Base-by-base conservation (phyloP, 2,888 invertebrate species). In the Macaria notata region DNA sequence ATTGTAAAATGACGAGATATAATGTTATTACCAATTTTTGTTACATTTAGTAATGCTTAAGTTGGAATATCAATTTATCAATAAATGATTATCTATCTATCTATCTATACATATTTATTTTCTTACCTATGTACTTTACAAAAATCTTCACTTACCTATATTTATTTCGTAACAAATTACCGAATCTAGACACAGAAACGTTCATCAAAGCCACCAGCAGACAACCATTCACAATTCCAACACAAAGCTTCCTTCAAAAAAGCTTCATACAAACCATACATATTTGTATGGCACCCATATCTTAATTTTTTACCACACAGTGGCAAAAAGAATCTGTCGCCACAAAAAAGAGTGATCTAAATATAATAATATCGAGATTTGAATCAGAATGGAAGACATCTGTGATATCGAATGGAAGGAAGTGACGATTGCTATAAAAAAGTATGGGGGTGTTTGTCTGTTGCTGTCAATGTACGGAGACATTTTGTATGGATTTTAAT, bases 291-390 rank as follows among this genome's bases (percentile, higher is more conserved):
- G 49, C 55, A 56, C 53, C 57, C 56, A 57, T 51, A 52, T 41
- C 56, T 53, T 43, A 48, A 54, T 54, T 62, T 66, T 66, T 64
- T 63, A 58, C 57, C 62, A 64, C 66, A 69, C 70, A 48, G 66
- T 68, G 66, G 64, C 74, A 65, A 56, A 56, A 56, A 44, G 36
- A 56, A 58, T 65, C 64, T 70, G 64, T 69, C 47, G 38, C 54
- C 46, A 67, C 56, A 75, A 73, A 78, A 80, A 78, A 78, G 72
- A 72, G 72, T 76, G 78, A 86, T 86, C 85, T 83, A 83, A 84
- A 86, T 87, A 86, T 85, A 86, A 86, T 83, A 78, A 79, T 71
- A 71, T 69, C 69, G 71, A 70, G 73, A 86, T 86, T 86, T 81
- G 81, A 83, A 78, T 86, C 77, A 75, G 81, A 84, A 85, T 81